Evolutionary conservation across 2,113 vertebrate genomes (phyloP).

Genomic region (Philantomba maxwellii): DNA sequence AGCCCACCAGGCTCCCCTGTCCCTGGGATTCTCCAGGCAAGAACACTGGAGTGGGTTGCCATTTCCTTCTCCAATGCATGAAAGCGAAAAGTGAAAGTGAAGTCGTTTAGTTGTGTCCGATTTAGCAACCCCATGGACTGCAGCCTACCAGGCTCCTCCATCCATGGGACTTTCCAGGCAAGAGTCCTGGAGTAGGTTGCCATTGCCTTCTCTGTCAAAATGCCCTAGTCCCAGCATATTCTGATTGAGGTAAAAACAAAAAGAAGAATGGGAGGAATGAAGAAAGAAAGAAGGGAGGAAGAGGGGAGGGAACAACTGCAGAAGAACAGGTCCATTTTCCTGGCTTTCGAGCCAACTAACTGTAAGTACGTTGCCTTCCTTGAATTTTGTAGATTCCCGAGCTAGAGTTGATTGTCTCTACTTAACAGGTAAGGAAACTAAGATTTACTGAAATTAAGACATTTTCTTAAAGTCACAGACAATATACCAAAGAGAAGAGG

Average conservation of each 20-base stretch:
- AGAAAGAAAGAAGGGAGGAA: not conserved
- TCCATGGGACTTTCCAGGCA: too few relatives aligned
- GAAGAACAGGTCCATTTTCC: not conserved
- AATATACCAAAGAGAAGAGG: not conserved
- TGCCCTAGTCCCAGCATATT: not conserved
- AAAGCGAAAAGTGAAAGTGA: too few relatives aligned
- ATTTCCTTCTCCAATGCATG: too few relatives aligned
- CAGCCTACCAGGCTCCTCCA: too few relatives aligned
- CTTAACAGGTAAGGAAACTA: not conserved
- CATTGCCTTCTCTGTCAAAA: too few relatives aligned
- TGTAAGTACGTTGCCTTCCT: not conserved
- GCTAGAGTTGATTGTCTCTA: not conserved
- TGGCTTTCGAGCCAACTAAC: not conserved
- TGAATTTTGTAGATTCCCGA: not conserved
- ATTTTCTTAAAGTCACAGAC: not conserved
- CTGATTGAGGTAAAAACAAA: not conserved
- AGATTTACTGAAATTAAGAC: not conserved
- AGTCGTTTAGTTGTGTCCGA: fast-evolving
- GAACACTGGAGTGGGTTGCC: too few relatives aligned
- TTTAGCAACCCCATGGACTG: too few relatives aligned
- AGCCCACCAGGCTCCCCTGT: too few relatives aligned
- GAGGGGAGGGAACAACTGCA: not conserved
- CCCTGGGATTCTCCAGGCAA: too few relatives aligned
- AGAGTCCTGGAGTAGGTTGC: too few relatives aligned
- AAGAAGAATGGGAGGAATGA: not conserved